Evolutionary conservation across 2,888 invertebrate species (phyloP), one percentile per base, ranked within the genome.

Genomic region (Clitarchus hookeri): DNA sequence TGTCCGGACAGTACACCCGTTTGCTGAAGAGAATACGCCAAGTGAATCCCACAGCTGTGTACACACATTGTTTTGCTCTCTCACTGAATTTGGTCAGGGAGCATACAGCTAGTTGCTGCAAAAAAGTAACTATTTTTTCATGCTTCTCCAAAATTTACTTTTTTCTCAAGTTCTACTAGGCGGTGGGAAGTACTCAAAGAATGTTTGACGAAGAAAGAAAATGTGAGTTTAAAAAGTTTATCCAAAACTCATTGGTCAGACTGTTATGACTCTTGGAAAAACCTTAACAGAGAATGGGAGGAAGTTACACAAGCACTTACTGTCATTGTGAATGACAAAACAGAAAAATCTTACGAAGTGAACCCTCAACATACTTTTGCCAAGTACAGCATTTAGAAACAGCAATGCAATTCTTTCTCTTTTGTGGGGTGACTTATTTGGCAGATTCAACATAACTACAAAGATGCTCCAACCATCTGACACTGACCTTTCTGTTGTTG

Each of bases 101-200:
- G 36, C 36, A 36, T 4, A n/a, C n/a, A n/a, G n/a, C n/a, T n/a
- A 77, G 77, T 77, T 77, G 77, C 13, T 77, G 77, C 77, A 77
- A 19, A 79, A n/a, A 19, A 79, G 23, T 79, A 79, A 48, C 9
- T n/a, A 27, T 12, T 27, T 79, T 79, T 23, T 79, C 23, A 79
- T 79, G 25, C n/a, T 79, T n/a, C 25, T 79, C n/a, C 79, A 79
- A 79, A 79, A 79, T 79, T 0, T 79, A n/a, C 23, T 79, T 79
- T n/a, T 79, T 79, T 79, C 79, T 79, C 79, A 79, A 79, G 79
- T 79, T 79, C 25, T 79, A 79, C 79, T n/a, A 79, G 23, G 26
- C 23, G 0, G 23, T 79, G 79, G n/a, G 13, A 79, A 79, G 25
- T n/a, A 79, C 9, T n/a, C 79, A 9, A 79, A 79, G 79, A 79